Conservation (phyloP, 2,888 invertebrate species). For the Stenoptilia bipunctidactyla region DNA sequence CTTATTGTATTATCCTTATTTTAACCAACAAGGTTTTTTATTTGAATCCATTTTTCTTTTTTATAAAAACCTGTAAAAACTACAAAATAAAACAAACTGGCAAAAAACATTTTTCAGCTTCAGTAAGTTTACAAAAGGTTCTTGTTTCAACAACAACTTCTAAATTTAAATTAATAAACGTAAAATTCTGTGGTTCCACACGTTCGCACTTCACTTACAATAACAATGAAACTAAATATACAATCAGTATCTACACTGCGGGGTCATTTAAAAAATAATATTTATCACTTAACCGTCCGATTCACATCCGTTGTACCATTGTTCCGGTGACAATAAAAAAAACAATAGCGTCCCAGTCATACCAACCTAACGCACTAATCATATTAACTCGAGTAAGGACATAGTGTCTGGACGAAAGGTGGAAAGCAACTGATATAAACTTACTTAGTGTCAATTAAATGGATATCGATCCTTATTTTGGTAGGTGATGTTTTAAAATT, state of each 20-base stretch:
- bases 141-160: neutral
- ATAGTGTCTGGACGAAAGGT: too few relatives aligned
- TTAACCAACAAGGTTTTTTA: conserved; percentile 1
- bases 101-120: neutral
- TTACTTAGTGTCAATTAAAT: too few relatives aligned
- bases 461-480: too few relatives aligned
- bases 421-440: too few relatives aligned
- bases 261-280: conserved; percentile 3
- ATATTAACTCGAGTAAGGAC: too few relatives aligned
- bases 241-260: neutral
- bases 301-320: conserved; percentile 22
- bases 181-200: too few relatives aligned
- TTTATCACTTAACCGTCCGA: conserved; percentile 22
- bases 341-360: neutral
- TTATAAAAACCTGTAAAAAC: neutral
- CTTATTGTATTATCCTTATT: conserved; percentile 2
- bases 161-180: neutral
- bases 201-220: neutral
- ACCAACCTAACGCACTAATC: too few relatives aligned
- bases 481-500: too few relatives aligned
- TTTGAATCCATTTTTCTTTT: neutral
- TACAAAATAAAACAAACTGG: neutral
- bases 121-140: neutral
- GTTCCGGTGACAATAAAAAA: conserved; percentile 22
- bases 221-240: neutral